phyloP scores from a whole-genome alignment of 2,113 vertebrate genomes.

The Carassius carassius region DNA sequence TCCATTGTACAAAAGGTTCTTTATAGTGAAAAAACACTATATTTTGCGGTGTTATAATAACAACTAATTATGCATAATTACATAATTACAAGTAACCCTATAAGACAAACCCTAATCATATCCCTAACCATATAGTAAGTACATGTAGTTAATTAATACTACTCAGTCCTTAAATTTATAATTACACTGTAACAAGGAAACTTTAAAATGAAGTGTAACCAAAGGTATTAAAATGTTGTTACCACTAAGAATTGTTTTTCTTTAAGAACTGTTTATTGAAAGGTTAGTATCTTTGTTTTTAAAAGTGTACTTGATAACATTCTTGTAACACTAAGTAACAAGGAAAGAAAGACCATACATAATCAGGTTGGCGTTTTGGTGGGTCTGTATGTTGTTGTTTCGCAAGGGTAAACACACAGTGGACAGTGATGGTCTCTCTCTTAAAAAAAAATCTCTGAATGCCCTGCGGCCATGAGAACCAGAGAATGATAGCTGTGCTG shows the following conservation, averaged over 20 bases:
- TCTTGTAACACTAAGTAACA: neutral
- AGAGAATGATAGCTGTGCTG: conserved; percentile 71
- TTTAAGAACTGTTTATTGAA: neutral
- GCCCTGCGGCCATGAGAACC: conserved; percentile 74
- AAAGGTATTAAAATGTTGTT: neutral
- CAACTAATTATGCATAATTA: too few relatives aligned
- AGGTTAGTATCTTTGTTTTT: neutral
- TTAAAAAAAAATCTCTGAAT: conserved; percentile 65
- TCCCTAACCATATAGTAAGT: too few relatives aligned
- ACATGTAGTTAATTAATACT: too few relatives aligned
- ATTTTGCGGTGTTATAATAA: too few relatives aligned
- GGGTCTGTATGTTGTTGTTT: conserved; percentile 71
- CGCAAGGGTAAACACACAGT: conserved; percentile 75
- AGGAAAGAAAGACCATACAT: conserved; percentile 2
- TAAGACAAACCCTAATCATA: too few relatives aligned
- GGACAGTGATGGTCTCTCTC: conserved; percentile 73
- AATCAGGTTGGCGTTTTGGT: conserved; percentile 63
- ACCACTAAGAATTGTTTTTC: neutral
- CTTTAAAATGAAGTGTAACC: too few relatives aligned
- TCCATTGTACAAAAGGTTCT: neutral
- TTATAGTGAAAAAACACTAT: neutral
- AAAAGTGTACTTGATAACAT: neutral
- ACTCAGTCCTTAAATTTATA: too few relatives aligned
- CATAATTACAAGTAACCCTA: too few relatives aligned
- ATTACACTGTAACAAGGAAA: too few relatives aligned